Percentiles rank a stretch among this genome's conserved stretches.
Conservation (phyloP, 2,888 invertebrate genomes). For the Troilus luridus region DNA sequence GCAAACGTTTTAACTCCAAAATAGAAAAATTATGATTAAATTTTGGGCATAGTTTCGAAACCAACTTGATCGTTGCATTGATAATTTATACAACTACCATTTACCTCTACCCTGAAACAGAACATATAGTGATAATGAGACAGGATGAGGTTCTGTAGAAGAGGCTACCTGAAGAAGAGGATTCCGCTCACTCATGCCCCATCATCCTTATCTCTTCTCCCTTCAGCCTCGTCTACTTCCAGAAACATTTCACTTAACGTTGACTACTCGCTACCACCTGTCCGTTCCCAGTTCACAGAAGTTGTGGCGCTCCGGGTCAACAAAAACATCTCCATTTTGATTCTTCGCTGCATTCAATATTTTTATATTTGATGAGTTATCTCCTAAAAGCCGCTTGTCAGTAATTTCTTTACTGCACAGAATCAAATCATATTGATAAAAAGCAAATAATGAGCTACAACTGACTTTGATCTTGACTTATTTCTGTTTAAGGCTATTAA, state of each 20-base stretch:
- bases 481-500: no score
- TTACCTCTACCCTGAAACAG: background rate
- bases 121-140: background rate
- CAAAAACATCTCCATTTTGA: background rate
- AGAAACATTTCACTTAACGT: slow-evolving; percentile 19
- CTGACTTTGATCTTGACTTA: no score
- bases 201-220: slow-evolving; percentile 10
- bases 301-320: background rate
- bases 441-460: no score
- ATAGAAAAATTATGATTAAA: no score
- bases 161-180: background rate
- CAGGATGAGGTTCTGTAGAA: background rate
- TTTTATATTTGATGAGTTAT: background rate
- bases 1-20: no score
- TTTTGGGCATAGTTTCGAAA: no score
- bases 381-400: no score
- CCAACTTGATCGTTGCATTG: background rate
- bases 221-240: background rate
- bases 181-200: slow-evolving; percentile 31
- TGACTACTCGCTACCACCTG: slow-evolving; percentile 32
- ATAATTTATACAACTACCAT: background rate
- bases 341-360: background rate
- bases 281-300: background rate
- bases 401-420: no score
- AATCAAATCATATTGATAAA: no score